Conservation (phyloP, 2,797 vertebrate genomes). For the Platalea minor region DNA sequence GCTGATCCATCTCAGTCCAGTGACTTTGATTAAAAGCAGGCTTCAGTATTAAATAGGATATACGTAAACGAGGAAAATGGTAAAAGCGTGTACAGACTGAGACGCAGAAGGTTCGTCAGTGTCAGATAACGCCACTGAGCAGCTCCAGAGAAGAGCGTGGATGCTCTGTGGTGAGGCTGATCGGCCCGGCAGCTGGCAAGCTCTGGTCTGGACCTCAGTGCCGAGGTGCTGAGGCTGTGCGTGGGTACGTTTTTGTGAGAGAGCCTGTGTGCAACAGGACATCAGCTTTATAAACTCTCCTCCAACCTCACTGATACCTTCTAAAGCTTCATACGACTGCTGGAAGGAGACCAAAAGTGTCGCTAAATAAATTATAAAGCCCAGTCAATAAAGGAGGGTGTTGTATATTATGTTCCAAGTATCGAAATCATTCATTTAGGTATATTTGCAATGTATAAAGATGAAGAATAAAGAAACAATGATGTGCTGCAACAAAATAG, state of each 20-base stretch:
- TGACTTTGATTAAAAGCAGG: not conserved
- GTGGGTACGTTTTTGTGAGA: not conserved
- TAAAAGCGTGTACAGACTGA: not conserved
- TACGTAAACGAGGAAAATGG: not conserved
- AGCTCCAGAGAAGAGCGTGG: not conserved
- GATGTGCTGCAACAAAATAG: not conserved
- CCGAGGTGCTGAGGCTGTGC: not conserved
- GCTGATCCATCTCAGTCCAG: not conserved
- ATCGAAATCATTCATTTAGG: not conserved
- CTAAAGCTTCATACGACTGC: not conserved
- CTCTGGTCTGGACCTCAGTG: not conserved
- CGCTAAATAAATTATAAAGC: not conserved
- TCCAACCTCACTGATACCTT: not conserved
- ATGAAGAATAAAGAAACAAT: conserved; percentile 15
- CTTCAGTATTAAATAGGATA: not conserved
- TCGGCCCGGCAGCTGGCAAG: not conserved
- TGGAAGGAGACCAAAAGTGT: not conserved
- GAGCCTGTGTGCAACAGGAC: not conserved
- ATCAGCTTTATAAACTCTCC: not conserved
- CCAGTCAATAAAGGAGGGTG: not conserved
- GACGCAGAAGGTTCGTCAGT: not conserved
- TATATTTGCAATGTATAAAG: not conserved
- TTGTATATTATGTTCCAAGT: not conserved
- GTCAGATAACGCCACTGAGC: not conserved
- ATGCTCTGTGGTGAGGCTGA: not conserved